Evolutionary conservation across 2,113 vertebrate species (phyloP).

Genomic region (Argyrosomus japonicus): DNA sequence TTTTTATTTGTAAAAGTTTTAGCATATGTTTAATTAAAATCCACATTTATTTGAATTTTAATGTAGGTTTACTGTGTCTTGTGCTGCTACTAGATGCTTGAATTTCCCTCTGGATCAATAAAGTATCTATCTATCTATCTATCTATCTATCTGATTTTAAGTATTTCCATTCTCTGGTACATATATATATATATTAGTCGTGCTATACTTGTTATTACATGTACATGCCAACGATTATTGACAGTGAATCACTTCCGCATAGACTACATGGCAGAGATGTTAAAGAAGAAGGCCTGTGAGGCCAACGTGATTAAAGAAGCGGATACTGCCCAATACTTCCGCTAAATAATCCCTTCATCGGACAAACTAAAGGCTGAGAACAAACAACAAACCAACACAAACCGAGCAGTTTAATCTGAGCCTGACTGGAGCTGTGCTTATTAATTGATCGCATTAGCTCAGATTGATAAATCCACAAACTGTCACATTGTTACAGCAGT

Average conservation of each 20-base stretch:
- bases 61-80: too few relatives aligned
- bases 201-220: slow-evolving; percentile 67
- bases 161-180: too few relatives aligned
- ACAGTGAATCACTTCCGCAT: slow-evolving; percentile 74
- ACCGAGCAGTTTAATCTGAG: neutral
- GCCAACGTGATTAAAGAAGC: slow-evolving; percentile 4
- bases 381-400: neutral
- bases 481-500: neutral
- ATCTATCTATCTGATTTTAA: too few relatives aligned
- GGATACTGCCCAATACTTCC: slow-evolving; percentile 44
- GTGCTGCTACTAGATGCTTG: too few relatives aligned
- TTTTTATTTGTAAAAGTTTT: too few relatives aligned
- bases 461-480: slow-evolving; percentile 2
- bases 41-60: too few relatives aligned
- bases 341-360: slow-evolving; percentile 25
- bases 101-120: too few relatives aligned
- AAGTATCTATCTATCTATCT: too few relatives aligned
- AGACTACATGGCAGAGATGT: slow-evolving; percentile 51
- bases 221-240: slow-evolving; percentile 47
- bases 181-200: neutral
- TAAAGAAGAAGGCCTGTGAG: slow-evolving; percentile 32
- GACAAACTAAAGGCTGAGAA: neutral
- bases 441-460: neutral
- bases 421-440: neutral
- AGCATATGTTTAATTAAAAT: too few relatives aligned